Conservation (phyloP, 2,888 invertebrate species). For the Morpho achilles region DNA sequence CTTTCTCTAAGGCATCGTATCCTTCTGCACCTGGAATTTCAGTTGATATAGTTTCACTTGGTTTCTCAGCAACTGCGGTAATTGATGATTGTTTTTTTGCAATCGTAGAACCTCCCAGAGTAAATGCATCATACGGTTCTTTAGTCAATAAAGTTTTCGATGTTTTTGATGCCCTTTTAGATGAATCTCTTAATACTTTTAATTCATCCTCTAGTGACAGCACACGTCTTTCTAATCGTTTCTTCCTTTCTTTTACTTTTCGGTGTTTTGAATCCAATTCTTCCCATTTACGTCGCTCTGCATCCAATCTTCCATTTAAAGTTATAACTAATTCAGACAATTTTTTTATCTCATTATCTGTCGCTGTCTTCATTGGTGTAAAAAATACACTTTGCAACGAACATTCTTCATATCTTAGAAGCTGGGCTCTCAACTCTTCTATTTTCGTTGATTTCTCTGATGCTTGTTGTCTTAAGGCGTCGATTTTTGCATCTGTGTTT, state of each 20-base stretch:
- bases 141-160: conserved; percentile 47
- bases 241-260: conserved; percentile 75
- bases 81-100: conserved; percentile 49
- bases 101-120: conserved; percentile 32
- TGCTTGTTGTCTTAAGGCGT: conserved; percentile 66
- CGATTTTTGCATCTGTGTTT: conserved; percentile 72
- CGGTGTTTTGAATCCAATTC: conserved; percentile 77
- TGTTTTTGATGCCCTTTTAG: conserved; percentile 46
- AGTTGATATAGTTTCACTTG: conserved; percentile 46
- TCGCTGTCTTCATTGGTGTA: conserved; percentile 74
- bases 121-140: conserved; percentile 34
- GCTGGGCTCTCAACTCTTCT: conserved; percentile 64
- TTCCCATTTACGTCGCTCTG: conserved; percentile 78
- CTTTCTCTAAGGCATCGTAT: conserved; percentile 54
- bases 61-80: conserved; percentile 42
- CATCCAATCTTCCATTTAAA: conserved; percentile 77
- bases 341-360: conserved; percentile 81
- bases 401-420: conserved; percentile 66
- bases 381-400: conserved; percentile 71
- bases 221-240: conserved; percentile 52
- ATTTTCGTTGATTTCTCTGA: conserved; percentile 68
- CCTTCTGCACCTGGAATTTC: conserved; percentile 44
- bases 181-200: conserved; percentile 41
- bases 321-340: conserved; percentile 79
- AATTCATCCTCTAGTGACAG: conserved; percentile 47